Percentiles rank a stretch among this genome's conserved stretches.
Evolutionary conservation across 1,140 invertebrate genomes (phyloP).

Genomic region (Cecropterus lyciades): DNA sequence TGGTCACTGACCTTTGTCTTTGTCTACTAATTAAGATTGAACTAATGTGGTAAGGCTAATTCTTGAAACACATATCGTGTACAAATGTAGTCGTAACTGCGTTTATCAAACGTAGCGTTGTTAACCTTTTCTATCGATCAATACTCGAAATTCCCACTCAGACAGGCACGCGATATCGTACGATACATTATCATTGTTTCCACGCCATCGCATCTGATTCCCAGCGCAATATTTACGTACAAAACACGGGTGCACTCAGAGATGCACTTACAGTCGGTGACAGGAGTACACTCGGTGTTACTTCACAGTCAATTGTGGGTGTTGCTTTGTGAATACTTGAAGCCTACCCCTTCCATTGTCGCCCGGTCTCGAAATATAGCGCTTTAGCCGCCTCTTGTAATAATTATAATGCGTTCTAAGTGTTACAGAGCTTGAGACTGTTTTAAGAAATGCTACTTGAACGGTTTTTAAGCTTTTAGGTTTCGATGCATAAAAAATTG

Average conservation of each 20-base stretch:
- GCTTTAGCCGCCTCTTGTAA: conserved; percentile 18
- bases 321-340: conserved; percentile 67
- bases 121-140: background rate
- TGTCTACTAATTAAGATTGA: too few species aligned
- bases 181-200: conserved; percentile 29
- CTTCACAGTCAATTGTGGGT: conserved; percentile 71
- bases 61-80: too few species aligned
- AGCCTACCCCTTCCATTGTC: conserved; percentile 57
- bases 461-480: background rate
- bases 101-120: too few species aligned
- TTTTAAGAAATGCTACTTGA: conserved; percentile 25
- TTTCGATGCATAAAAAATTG: background rate
- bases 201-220: conserved; percentile 30
- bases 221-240: conserved; percentile 64
- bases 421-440: conserved; percentile 16
- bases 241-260: conserved; percentile 55
- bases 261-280: conserved; percentile 55
- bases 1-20: too few species aligned
- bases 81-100: too few species aligned
- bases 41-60: too few species aligned
- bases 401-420: conserved; percentile 34
- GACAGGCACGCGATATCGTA: conserved; percentile 12
- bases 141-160: conserved; percentile 4
- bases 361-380: conserved; percentile 26
- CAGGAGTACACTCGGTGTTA: conserved; percentile 64